A percentile compares a stretch with the other conserved stretches of the same genome.
phyloP scores from a whole-genome alignment of 2,888 invertebrate genomes.

The Agrilus cyanescens region DNA sequence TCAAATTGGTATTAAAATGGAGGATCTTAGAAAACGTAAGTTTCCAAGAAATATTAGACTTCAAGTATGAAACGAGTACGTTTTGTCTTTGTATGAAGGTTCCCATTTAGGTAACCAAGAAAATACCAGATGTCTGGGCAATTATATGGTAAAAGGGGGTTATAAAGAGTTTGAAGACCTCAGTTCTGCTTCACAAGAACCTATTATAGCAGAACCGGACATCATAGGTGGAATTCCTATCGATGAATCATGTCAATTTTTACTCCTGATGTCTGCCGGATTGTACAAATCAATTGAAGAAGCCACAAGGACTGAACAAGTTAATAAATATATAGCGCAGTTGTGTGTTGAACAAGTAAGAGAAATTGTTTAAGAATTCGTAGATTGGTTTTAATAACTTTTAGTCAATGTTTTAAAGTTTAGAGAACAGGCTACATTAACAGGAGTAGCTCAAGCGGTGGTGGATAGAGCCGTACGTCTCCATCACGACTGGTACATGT shows the following conservation, averaged over 20 bases:
- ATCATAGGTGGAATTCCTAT: slow-evolving; percentile 68
- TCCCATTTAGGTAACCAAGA: slow-evolving; percentile 66
- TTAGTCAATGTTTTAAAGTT: slow-evolving; percentile 40
- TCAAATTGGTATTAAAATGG: slow-evolving; percentile 61
- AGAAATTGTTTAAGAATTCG: not conserved
- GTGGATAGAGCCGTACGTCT: slow-evolving; percentile 74
- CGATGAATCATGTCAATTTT: slow-evolving; percentile 69
- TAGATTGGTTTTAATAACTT: too few species aligned
- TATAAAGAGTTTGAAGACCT: slow-evolving; percentile 74
- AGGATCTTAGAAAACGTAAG: slow-evolving; percentile 53
- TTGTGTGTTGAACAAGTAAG: slow-evolving; percentile 64
- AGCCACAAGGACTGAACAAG: slow-evolving; percentile 62
- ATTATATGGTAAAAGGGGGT: slow-evolving; percentile 75
- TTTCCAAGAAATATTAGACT: slow-evolving; percentile 4
- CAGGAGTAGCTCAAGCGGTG: slow-evolving; percentile 74
- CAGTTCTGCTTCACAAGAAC: slow-evolving; percentile 56
- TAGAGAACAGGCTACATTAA: slow-evolving; percentile 63
- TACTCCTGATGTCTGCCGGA: slow-evolving; percentile 76
- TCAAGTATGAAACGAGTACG: not conserved
- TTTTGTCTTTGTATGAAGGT: slow-evolving; percentile 34
- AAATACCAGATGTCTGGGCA: slow-evolving; percentile 77
- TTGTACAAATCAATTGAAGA: slow-evolving; percentile 75
- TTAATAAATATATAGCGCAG: slow-evolving; percentile 69
- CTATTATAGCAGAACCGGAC: slow-evolving; percentile 74
- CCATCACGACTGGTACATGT: slow-evolving; percentile 67